Conservation (phyloP, 1,140 invertebrate genomes). For the Homalodisca vitripennis region DNA sequence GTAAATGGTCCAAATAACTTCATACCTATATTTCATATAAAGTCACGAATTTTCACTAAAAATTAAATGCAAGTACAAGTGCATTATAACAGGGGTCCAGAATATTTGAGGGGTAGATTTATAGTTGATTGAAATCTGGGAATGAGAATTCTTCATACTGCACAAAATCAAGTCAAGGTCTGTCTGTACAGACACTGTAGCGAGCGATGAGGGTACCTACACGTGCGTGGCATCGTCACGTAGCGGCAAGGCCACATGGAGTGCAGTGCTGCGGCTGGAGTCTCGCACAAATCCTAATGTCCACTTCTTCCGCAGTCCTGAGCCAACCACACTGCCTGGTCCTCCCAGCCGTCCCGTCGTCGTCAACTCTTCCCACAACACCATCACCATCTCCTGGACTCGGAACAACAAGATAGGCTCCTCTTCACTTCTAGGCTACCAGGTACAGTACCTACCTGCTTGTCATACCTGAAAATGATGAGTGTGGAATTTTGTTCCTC, state of each 20-base stretch:
- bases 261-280: conserved; percentile 72
- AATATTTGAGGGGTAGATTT: too few species aligned
- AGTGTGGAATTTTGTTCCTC: too few species aligned
- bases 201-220: conserved; percentile 71
- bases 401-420: conserved; percentile 73
- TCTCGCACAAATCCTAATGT: conserved; percentile 79
- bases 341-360: conserved; percentile 71
- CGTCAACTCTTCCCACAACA: conserved; percentile 70
- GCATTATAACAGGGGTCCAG: too few species aligned
- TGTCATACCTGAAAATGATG: too few species aligned
- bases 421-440: conserved; percentile 78
- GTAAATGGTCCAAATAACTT: too few species aligned
- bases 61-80: too few species aligned
- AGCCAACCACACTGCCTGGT: conserved; percentile 70
- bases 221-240: conserved; percentile 79
- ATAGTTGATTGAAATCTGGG: too few species aligned
- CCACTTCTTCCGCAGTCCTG: conserved; percentile 77
- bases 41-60: too few species aligned
- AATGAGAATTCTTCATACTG: too few species aligned
- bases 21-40: too few species aligned
- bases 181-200: conserved; percentile 62
- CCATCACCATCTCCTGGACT: conserved; percentile 78
- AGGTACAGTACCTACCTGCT: conserved; percentile 52
- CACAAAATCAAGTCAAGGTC: neutral
- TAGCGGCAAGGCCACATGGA: conserved; percentile 83